Percentiles rank a stretch among this genome's conserved stretches.
Conservation (phyloP, 2,888 invertebrate genomes). For the Acanthosepion lycidas region DNA sequence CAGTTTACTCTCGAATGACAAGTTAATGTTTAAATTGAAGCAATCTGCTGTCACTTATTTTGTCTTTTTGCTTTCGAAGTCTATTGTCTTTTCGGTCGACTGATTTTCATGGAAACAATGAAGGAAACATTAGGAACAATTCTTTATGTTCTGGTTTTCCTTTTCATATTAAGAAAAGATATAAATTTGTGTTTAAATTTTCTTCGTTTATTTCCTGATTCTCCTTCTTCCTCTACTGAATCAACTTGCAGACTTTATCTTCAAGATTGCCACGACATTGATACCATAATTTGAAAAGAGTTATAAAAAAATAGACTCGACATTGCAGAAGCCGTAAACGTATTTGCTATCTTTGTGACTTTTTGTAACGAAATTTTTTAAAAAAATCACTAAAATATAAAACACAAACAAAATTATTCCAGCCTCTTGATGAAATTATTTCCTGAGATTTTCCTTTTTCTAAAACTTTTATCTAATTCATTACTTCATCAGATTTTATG, state of each 20-base stretch:
- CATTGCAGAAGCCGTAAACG: too few species aligned
- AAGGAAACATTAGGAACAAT: background rate
- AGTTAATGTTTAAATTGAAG: background rate
- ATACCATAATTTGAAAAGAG: background rate
- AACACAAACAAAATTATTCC: too few species aligned
- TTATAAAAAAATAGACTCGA: too few species aligned
- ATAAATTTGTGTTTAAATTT: background rate
- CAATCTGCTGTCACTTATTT: background rate
- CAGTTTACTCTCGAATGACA: background rate
- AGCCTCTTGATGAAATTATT: too few species aligned
- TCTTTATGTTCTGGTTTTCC: background rate
- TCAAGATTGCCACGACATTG: background rate
- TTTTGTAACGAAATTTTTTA: too few species aligned
- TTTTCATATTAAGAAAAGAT: background rate
- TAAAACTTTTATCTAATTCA: too few species aligned
- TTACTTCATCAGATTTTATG: too few species aligned
- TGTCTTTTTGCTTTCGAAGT: background rate
- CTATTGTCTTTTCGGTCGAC: background rate
- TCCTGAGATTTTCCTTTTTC: too few species aligned
- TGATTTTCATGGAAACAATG: background rate
- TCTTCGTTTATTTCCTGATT: background rate
- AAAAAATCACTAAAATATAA: too few species aligned
- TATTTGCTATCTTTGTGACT: too few species aligned
- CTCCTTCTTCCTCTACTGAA: background rate
- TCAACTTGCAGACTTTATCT: background rate